phyloP scores from a whole-genome alignment of 2,888 invertebrate genomes.

The Bruchidius siliquastri region DNA sequence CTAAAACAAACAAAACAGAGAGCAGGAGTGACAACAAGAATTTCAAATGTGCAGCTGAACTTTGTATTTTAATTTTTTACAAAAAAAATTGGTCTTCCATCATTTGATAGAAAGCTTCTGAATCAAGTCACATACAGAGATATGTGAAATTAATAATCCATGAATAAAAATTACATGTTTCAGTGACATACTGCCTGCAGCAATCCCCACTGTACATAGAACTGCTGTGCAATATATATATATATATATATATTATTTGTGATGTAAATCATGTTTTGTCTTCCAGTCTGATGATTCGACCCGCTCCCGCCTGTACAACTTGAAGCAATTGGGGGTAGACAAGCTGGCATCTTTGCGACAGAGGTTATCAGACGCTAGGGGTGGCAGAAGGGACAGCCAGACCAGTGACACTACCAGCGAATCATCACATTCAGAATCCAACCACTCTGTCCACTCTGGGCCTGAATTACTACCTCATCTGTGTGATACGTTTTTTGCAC shows the following conservation, averaged over 20 bases:
- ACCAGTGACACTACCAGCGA: constrained; percentile 41
- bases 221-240: too few species aligned
- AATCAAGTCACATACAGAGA: too few species aligned
- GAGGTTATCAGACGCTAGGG: constrained; percentile 54
- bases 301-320: constrained; percentile 56
- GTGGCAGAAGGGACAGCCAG: constrained; percentile 38
- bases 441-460: constrained; percentile 30
- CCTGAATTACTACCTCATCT: constrained; percentile 46
- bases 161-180: too few species aligned
- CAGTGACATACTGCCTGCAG: too few species aligned
- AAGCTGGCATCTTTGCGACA: constrained; percentile 62
- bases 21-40: too few species aligned
- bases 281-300: constrained; percentile 38
- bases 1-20: not conserved
- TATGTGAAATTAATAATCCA: too few species aligned
- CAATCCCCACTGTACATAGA: too few species aligned
- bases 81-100: too few species aligned
- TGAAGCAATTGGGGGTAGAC: constrained; percentile 66
- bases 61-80: too few species aligned
- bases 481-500: constrained; percentile 53
- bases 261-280: not conserved
- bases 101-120: too few species aligned
- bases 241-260: not conserved
- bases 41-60: too few species aligned
- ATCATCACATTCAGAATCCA: constrained; percentile 35